These are phyloP conservation scores for Penaeus japonicus DNA, from an alignment of 1,140 invertebrate genomes.

Conservation along the genomic window DNA sequence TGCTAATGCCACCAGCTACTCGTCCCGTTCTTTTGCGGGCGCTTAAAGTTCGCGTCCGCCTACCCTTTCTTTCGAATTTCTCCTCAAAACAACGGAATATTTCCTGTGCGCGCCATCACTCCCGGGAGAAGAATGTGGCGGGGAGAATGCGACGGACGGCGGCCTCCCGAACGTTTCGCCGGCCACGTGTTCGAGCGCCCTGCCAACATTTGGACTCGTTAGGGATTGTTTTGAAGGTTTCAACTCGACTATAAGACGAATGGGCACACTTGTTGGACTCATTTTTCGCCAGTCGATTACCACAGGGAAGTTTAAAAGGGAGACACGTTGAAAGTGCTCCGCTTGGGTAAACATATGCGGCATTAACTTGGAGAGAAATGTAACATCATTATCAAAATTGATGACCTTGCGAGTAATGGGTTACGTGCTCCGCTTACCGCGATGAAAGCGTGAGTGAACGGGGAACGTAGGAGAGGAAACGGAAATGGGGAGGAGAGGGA, in stretches of 20 bases:
- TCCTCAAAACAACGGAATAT: background rate
- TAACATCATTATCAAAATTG: conserved; percentile 41
- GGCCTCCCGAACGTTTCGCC: background rate
- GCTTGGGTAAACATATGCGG: conserved; percentile 13
- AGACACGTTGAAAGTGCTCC: background rate
- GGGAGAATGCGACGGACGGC: background rate
- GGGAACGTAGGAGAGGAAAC: background rate
- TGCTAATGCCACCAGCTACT: conserved; percentile 49
- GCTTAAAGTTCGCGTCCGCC: conserved; percentile 36
- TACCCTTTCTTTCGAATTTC: no score
- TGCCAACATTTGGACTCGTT: conserved; percentile 27
- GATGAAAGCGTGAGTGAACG: background rate
- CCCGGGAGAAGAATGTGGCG: background rate
- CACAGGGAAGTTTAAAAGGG: conserved; percentile 13
- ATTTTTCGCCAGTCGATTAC: conserved; percentile 54
- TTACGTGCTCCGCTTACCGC: conserved; percentile 2
- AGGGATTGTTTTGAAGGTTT: conserved; percentile 48
- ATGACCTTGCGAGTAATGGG: conserved; percentile 37
- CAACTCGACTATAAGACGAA: conserved; percentile 48
- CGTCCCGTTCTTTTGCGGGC: conserved; percentile 24
- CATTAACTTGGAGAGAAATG: conserved; percentile 28
- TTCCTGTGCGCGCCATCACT: background rate
- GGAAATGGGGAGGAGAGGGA: no score
- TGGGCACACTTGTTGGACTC: conserved; percentile 50
- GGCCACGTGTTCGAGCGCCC: background rate